Conservation (phyloP, 2,797 vertebrate species). For the Hypotaenidia okinawae region DNA sequence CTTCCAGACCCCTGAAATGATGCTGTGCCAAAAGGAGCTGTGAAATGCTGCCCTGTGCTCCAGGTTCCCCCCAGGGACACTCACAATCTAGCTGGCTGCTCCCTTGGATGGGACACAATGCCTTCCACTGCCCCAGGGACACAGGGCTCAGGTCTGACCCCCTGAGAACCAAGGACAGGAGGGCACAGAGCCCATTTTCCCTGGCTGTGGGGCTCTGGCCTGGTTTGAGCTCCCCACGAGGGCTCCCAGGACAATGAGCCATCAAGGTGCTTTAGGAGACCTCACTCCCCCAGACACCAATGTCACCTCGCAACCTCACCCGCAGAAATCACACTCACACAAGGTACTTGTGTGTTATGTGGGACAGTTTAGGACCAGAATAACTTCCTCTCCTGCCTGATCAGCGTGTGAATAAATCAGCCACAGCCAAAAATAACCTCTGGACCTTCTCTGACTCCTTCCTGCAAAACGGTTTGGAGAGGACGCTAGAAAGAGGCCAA, state of each 20-base stretch:
- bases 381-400: constrained; percentile 27
- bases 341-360: not conserved
- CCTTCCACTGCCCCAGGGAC: not conserved
- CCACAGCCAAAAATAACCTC: constrained; percentile 46
- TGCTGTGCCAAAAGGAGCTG: rapidly evolving
- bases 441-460: constrained; percentile 17
- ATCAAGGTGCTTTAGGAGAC: not conserved
- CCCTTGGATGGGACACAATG: not conserved
- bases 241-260: not conserved
- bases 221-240: rapidly evolving
- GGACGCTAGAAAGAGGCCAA: not conserved
- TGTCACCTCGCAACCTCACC: not conserved
- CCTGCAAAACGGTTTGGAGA: not conserved
- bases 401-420: not conserved
- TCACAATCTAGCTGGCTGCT: not conserved
- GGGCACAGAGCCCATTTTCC: rapidly evolving
- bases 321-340: not conserved
- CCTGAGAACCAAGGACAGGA: not conserved
- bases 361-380: constrained; percentile 50
- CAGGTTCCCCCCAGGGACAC: not conserved
- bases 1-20: rapidly evolving
- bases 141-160: not conserved
- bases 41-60: not conserved
- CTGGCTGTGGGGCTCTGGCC: not conserved
- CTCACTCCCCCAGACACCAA: not conserved